Conservation (phyloP, 1,140 invertebrate species). For the Penaeus indicus region DNA sequence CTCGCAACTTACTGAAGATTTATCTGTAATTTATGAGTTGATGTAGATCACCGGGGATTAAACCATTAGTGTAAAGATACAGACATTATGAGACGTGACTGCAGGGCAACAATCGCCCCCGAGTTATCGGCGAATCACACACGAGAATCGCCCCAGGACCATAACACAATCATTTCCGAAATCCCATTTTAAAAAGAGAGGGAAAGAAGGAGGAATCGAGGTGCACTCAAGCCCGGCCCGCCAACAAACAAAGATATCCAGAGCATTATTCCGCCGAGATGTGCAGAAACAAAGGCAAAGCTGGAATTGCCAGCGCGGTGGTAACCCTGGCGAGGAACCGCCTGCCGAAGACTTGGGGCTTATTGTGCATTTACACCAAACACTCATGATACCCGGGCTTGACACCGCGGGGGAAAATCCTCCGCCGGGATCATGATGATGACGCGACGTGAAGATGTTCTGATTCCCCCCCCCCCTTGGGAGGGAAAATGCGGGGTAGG, state of each 20-base stretch:
- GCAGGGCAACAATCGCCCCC: too few species aligned
- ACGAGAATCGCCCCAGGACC: too few species aligned
- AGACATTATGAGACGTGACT: too few species aligned
- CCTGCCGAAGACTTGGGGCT: constrained; percentile 43
- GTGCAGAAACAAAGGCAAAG: constrained; percentile 42
- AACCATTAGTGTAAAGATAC: too few species aligned
- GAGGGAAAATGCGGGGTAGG: background rate
- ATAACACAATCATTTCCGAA: too few species aligned
- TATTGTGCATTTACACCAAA: constrained; percentile 44
- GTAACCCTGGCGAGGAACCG: constrained; percentile 43
- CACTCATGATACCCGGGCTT: constrained; percentile 35
- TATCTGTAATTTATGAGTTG: too few species aligned
- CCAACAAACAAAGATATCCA: background rate
- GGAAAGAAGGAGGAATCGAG: too few species aligned
- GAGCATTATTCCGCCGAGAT: constrained; percentile 19
- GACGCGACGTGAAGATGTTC: constrained; percentile 2
- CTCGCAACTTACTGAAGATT: too few species aligned
- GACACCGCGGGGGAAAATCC: constrained; percentile 35
- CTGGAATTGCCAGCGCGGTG: constrained; percentile 46
- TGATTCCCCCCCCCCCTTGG: background rate
- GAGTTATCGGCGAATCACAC: too few species aligned
- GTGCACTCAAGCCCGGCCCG: too few species aligned
- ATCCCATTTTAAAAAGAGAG: too few species aligned
- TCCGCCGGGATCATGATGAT: constrained; percentile 38
- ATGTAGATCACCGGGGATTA: too few species aligned